Evolutionary conservation across 92 coral and sea anemone genomes (phyloP), one percentile per base, ranked within the genome.

Genomic region (Chrysogorgia sp.): DNA sequence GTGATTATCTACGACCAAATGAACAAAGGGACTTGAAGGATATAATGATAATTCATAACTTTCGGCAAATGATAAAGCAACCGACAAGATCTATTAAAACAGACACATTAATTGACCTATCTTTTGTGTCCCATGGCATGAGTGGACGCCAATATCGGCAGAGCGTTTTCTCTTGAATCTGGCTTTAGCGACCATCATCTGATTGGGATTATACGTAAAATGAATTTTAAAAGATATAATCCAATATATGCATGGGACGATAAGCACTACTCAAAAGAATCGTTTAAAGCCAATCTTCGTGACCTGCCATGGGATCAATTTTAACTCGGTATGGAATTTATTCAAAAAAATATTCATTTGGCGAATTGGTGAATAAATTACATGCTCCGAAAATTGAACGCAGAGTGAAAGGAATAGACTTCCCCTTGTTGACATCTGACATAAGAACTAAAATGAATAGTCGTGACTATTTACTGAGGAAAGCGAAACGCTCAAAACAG

Each of bases 301-400:
- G n/a, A n/a, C n/a, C n/a, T n/a, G n/a, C n/a, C 17, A 56, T 56
- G 17, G 10, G 62, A 56, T 28, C 62, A 56, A 21, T 17, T 56
- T 28, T 56, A 28, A 21, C 24, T 17, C 24, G 24, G 9, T 17
- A 22, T 60, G 67, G 67, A 28, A 60, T 60, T 29, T 19, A 60
- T 60, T 60, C 28, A 60, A 7, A 60, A 60, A 29, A 19, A 28
- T 60, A 29, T 21, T 60, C 28, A 60, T 30, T 21, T 6, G 28
- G 21, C 21, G 21, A 60, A 60, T 60, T 30, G 30, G 28, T 60
- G 28, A 60, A 21, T 21, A 56, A 56, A 56, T 21, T 56, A 60
- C 67, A 60, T 60, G 67, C 67, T 60, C 34, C 67, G 28, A 29
- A 21, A 60, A 34, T 60, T 30, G 67, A 60, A 60, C 21, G 67